Evolutionary conservation across 2,797 vertebrate species (phyloP).

Genomic region (Leptatherina wallacei): DNA sequence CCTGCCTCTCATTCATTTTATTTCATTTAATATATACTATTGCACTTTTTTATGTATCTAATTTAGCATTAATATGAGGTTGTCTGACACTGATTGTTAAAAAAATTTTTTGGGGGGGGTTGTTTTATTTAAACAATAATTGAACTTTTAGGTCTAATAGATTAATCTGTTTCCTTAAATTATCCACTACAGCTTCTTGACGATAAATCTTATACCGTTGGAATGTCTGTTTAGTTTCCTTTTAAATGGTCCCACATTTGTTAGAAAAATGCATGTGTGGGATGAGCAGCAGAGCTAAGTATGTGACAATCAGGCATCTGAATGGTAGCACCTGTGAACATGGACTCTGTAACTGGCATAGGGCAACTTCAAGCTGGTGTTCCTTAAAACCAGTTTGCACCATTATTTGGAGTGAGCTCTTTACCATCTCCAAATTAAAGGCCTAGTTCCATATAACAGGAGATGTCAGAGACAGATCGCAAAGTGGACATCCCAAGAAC

Average conservation of each 20-base stretch:
- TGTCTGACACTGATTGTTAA: not conserved
- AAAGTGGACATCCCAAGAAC: too few species aligned
- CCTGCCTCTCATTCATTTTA: conserved; percentile 10
- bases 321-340: not conserved
- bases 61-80: not conserved
- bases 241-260: not conserved
- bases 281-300: too few species aligned
- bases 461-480: not conserved
- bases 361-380: not conserved
- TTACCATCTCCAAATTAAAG: too few species aligned
- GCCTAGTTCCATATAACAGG: not conserved
- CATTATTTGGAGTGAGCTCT: not conserved
- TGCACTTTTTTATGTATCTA: not conserved
- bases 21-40: not conserved
- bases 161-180: not conserved
- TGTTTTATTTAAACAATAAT: not conserved
- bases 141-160: not conserved
- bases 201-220: not conserved
- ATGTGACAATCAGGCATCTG: not conserved
- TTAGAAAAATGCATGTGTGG: too few species aligned
- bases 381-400: not conserved
- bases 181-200: not conserved
- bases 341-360: not conserved
- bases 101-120: not conserved
- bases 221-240: not conserved